These are phyloP conservation scores for Drosophila elegans DNA, from an alignment of 1,140 invertebrate species.

Conservation along the genomic window DNA sequence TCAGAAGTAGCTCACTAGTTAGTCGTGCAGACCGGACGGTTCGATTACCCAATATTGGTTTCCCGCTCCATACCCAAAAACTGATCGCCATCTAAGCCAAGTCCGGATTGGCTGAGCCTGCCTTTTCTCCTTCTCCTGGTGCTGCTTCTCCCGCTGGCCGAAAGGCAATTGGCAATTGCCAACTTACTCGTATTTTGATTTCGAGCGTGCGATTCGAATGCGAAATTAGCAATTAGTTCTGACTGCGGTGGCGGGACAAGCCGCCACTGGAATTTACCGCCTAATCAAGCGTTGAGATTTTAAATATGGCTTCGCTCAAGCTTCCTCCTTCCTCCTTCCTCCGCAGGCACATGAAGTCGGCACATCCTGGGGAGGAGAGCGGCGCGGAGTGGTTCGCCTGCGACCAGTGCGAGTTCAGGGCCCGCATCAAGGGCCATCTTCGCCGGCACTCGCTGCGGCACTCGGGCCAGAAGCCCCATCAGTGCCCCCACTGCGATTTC, in stretches of 20 bases:
- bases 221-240: constrained; percentile 78
- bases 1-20: background rate
- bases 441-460: constrained; percentile 91
- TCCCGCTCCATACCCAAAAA: constrained; percentile 34
- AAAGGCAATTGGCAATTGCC: constrained; percentile 51
- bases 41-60: constrained; percentile 30
- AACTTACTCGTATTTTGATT: constrained; percentile 76
- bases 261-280: constrained; percentile 72
- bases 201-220: constrained; percentile 73
- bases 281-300: constrained; percentile 72
- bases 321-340: background rate
- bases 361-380: constrained; percentile 27
- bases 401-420: constrained; percentile 88
- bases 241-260: constrained; percentile 57
- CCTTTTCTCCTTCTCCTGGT: constrained; percentile 16
- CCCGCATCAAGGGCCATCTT: constrained; percentile 89
- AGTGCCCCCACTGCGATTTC: constrained; percentile 93
- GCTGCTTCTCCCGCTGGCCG: constrained; percentile 1
- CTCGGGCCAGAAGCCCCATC: constrained; percentile 93
- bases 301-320: constrained; percentile 63
- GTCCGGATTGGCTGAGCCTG: constrained; percentile 34
- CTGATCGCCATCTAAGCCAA: constrained; percentile 46
- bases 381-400: constrained; percentile 86
- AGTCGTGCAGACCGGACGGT: constrained; percentile 4
- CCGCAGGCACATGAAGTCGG: constrained; percentile 62